Conservation (phyloP, 2,113 vertebrate species). For the Osmerus mordax region DNA sequence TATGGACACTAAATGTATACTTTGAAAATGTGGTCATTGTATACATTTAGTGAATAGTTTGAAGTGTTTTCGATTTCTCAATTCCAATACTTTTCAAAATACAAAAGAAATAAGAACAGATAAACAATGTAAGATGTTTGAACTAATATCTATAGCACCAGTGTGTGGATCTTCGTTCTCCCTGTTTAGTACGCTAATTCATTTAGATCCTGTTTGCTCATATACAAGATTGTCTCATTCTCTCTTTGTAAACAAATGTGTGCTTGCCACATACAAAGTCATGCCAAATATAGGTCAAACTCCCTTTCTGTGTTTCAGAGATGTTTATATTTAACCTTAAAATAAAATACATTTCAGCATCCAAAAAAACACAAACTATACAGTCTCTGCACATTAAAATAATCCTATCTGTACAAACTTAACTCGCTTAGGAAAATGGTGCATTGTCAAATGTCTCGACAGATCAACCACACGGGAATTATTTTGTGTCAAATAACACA, state of each 20-base stretch:
- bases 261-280: background rate
- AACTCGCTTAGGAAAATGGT: background rate
- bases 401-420: background rate
- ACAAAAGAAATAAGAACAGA: background rate
- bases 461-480: background rate
- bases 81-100: background rate
- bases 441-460: background rate
- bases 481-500: background rate
- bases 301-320: constrained; percentile 3
- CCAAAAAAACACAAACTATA: constrained; percentile 16
- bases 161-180: background rate
- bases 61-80: too few relatives aligned
- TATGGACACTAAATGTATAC: too few relatives aligned
- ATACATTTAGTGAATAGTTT: too few relatives aligned
- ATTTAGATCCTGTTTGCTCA: background rate
- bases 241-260: background rate
- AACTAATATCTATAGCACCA: background rate
- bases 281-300: background rate
- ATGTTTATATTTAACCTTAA: background rate
- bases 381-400: background rate
- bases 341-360: background rate
- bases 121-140: background rate
- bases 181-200: background rate
- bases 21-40: too few relatives aligned
- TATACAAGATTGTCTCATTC: background rate